A percentile compares a stretch with the other conserved stretches of the same genome.
phyloP scores from a whole-genome alignment of 53 echinoderm and acorn worm species.

The Paelopatides confundens region DNA sequence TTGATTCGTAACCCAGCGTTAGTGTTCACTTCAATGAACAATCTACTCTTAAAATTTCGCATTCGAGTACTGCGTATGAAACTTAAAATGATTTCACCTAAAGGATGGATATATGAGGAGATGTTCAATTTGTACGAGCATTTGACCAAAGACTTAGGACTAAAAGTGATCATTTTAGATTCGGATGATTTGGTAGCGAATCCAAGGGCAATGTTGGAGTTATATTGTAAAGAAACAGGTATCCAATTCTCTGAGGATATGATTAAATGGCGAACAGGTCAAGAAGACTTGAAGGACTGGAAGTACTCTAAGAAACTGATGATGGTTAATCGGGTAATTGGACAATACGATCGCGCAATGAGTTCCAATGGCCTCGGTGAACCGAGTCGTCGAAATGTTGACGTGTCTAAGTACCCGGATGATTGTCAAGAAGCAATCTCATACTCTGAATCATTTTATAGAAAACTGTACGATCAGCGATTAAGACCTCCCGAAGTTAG shows the following conservation, averaged over 20 bases:
- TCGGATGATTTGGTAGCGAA: slow-evolving; percentile 84
- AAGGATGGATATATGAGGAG: slow-evolving; percentile 81
- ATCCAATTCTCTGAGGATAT: slow-evolving; percentile 77
- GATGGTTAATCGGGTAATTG: slow-evolving; percentile 81
- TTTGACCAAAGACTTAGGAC: slow-evolving; percentile 70
- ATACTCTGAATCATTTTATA: neutral
- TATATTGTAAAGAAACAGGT: slow-evolving; percentile 87
- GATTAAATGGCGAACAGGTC: slow-evolving; percentile 72
- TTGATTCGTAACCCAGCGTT: slow-evolving; percentile 87
- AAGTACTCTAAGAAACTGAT: slow-evolving; percentile 86
- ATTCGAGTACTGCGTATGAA: slow-evolving; percentile 62
- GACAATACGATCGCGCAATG: slow-evolving; percentile 93
- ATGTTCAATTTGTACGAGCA: slow-evolving; percentile 78
- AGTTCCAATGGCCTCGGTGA: slow-evolving; percentile 2
- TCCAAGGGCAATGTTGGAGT: slow-evolving; percentile 67
- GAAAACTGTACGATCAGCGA: neutral
- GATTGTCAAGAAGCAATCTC: slow-evolving; percentile 16
- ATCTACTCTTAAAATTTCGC: slow-evolving; percentile 68
- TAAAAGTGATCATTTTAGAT: slow-evolving; percentile 87
- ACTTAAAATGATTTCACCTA: slow-evolving; percentile 1
- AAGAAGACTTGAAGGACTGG: slow-evolving; percentile 83
- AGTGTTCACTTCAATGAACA: slow-evolving; percentile 82
- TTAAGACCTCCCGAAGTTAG: neutral
- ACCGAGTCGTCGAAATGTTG: neutral
- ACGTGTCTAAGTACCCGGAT: slow-evolving; percentile 13